These are phyloP conservation scores for Beaufortia kweichowensis DNA, from an alignment of 2,113 vertebrate species.

Conservation along the genomic window DNA sequence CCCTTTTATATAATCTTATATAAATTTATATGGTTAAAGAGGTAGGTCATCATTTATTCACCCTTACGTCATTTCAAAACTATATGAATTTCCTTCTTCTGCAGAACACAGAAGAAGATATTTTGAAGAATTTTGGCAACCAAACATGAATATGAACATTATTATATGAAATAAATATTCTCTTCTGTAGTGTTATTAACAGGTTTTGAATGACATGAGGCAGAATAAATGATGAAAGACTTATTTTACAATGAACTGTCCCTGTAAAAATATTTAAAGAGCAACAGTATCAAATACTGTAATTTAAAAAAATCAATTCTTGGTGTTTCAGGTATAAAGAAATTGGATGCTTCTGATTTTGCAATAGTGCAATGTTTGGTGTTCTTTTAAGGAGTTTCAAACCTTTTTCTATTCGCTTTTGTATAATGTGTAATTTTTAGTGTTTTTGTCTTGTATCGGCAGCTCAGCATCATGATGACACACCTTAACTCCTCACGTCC, in stretches of 20 bases:
- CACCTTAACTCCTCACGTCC: constrained; percentile 26
- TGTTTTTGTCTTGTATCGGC: constrained; percentile 28
- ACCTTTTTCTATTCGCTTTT: constrained; percentile 28
- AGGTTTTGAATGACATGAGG: too few species aligned
- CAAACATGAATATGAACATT: too few species aligned
- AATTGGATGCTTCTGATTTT: not conserved
- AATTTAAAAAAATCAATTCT: not conserved
- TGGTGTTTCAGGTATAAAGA: constrained; percentile 11
- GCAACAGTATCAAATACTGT: not conserved
- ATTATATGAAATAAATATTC: too few species aligned
- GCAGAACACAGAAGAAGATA: too few species aligned
- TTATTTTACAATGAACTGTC: too few species aligned
- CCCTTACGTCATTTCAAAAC: too few species aligned
- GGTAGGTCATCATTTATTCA: too few species aligned
- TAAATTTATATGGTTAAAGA: too few species aligned
- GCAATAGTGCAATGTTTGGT: constrained; percentile 14
- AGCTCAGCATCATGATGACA: not conserved
- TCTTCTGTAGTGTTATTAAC: too few species aligned
- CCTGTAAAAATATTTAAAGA: constrained; percentile 27
- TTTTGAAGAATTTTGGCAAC: too few species aligned
- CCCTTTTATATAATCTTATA: constrained; percentile 29
- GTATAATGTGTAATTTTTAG: constrained; percentile 5
- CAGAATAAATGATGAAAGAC: too few species aligned
- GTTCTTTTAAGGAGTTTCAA: constrained; percentile 21
- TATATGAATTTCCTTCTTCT: too few species aligned